Evolutionary conservation across 2,113 vertebrate species (phyloP).

Genomic region (human): DNA sequence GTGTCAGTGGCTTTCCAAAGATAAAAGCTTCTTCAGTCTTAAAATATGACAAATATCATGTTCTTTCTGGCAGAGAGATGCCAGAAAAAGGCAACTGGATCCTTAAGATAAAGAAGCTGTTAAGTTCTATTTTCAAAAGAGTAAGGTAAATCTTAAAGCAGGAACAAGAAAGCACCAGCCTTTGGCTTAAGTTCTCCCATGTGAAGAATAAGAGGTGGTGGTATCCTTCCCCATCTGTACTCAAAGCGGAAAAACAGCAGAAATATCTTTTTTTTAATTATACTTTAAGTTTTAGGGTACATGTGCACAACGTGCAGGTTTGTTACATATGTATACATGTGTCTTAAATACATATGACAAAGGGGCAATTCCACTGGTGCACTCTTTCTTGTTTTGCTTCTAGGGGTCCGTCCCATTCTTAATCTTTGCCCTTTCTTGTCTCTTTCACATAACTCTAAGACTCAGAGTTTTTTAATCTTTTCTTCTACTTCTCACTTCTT

Average conservation of each 20-base stretch:
- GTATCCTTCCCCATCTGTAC: not conserved
- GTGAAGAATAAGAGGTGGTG: not conserved
- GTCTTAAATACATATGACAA: not conserved
- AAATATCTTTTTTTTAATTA: not conserved
- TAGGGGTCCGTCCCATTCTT: not conserved
- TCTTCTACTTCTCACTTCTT: not conserved
- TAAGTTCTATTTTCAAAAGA: not conserved
- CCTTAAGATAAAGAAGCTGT: not conserved
- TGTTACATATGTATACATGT: too few relatives aligned
- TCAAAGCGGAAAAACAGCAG: not conserved
- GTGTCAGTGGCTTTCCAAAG: not conserved
- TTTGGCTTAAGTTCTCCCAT: not conserved
- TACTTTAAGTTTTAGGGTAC: too few relatives aligned
- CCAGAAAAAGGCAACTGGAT: not conserved
- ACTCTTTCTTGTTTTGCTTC: not conserved
- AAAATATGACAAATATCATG: not conserved
- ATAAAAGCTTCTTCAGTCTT: not conserved
- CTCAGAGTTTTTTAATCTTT: not conserved
- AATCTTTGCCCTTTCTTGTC: not conserved
- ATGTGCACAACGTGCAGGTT: too few relatives aligned
- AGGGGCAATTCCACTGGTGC: not conserved
- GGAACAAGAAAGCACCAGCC: not conserved
- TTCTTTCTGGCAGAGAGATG: not conserved
- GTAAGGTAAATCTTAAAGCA: not conserved
- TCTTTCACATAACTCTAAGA: not conserved